Evolutionary conservation across 2,797 vertebrate species (phyloP).

Genomic region (Pseudopleuronectes americanus): DNA sequence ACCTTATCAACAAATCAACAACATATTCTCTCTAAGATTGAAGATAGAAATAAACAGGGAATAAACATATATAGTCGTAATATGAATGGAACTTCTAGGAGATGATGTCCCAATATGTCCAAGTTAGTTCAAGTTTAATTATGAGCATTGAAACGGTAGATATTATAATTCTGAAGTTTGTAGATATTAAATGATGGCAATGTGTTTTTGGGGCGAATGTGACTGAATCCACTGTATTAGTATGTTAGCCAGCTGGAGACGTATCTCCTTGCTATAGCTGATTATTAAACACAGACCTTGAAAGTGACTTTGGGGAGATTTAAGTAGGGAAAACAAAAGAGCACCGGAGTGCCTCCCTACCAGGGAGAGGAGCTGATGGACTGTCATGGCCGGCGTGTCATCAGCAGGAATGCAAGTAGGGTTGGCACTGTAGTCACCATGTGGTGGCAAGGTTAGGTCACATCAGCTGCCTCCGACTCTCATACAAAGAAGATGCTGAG

Average conservation of each 20-base stretch:
- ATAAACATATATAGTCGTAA: no score
- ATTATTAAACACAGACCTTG: constrained; percentile 72
- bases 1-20: no score
- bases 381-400: constrained; percentile 76
- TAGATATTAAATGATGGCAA: background rate
- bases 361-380: constrained; percentile 68
- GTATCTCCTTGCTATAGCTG: constrained; percentile 50
- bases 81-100: no score
- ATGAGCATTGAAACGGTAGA: no score
- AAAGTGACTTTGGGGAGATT: constrained; percentile 74
- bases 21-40: no score
- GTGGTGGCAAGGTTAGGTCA: constrained; percentile 79
- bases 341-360: constrained; percentile 58
- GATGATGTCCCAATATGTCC: no score
- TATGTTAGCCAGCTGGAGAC: constrained; percentile 62
- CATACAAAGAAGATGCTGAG: constrained; percentile 50
- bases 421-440: constrained; percentile 64
- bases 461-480: constrained; percentile 65
- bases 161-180: background rate
- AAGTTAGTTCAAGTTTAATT: no score
- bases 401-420: constrained; percentile 70
- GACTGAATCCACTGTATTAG: constrained; percentile 64
- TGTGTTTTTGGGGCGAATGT: constrained; percentile 23
- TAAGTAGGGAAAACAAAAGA: constrained; percentile 57
- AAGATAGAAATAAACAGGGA: no score